These are phyloP conservation scores for Chanos chanos DNA, from an alignment of 2,797 vertebrate species.

Conservation along the genomic window DNA sequence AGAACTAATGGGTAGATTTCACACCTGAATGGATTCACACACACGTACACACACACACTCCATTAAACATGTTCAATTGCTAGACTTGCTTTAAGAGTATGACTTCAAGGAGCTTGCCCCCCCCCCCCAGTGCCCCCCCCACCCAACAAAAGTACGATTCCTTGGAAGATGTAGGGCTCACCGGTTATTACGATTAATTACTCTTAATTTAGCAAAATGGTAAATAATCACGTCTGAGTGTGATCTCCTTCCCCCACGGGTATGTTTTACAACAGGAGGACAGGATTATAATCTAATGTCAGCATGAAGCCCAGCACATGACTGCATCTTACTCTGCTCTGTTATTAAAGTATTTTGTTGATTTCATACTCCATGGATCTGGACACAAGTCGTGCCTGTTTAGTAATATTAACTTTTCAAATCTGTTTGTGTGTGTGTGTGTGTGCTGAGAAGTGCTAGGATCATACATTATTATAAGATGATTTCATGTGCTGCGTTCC, in stretches of 20 bases:
- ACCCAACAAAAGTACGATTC: slow-evolving; percentile 1
- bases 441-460: too few relatives aligned
- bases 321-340: neutral
- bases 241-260: slow-evolving; percentile 12
- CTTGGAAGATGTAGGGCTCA: slow-evolving; percentile 24
- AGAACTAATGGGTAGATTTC: slow-evolving; percentile 74
- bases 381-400: too few relatives aligned
- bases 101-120: slow-evolving; percentile 26
- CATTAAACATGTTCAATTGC: slow-evolving; percentile 51
- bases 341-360: too few relatives aligned
- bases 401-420: too few relatives aligned
- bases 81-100: slow-evolving; percentile 23
- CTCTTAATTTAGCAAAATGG: slow-evolving; percentile 39
- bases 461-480: too few relatives aligned
- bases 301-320: neutral
- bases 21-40: slow-evolving; percentile 57
- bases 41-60: slow-evolving; percentile 33
- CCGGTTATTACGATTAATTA: slow-evolving; percentile 40
- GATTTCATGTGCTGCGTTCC: too few relatives aligned
- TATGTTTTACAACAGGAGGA: slow-evolving; percentile 24
- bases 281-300: slow-evolving; percentile 5
- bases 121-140: too few relatives aligned
- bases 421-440: too few relatives aligned
- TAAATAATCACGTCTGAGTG: slow-evolving; percentile 43
- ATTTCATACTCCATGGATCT: too few relatives aligned